These are phyloP conservation scores for Cynocephalus volans DNA, from an alignment of 2,113 vertebrate species.

Conservation along the genomic window DNA sequence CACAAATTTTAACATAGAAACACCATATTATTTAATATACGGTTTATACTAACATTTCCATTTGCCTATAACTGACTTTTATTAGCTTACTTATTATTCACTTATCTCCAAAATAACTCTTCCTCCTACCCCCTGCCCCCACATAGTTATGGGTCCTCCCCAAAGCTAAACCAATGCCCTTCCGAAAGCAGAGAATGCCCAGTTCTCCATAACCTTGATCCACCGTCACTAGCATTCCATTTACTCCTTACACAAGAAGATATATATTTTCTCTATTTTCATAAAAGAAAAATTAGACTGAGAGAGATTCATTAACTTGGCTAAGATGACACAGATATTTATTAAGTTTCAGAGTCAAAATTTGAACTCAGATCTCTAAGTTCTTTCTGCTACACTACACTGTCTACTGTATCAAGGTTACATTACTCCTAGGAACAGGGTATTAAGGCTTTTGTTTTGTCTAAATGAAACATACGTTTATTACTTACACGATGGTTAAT, in stretches of 20 bases:
- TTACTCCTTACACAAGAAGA: not conserved
- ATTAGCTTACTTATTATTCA: not conserved
- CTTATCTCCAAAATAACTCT: not conserved
- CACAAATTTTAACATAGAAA: conserved; percentile 19
- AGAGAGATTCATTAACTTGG: not conserved
- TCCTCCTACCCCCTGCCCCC: not conserved
- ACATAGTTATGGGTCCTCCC: not conserved
- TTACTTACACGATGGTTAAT: not conserved
- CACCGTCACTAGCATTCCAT: not conserved
- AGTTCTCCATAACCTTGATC: not conserved
- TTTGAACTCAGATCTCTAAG: not conserved
- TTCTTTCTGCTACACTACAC: not conserved
- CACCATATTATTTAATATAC: not conserved
- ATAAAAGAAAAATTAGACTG: not conserved
- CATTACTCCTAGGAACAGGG: not conserved
- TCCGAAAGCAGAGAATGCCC: not conserved
- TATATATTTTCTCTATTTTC: not conserved
- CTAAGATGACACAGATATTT: not conserved
- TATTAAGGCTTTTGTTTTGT: not conserved
- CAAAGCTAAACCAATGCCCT: not conserved
- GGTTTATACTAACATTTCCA: not conserved
- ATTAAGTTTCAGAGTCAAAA: not conserved
- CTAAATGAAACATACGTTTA: not conserved
- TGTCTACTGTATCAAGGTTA: not conserved
- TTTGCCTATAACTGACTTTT: not conserved